Base-by-base conservation (phyloP, 2,888 invertebrate species). In the Cylindroiulus punctatus region DNA sequence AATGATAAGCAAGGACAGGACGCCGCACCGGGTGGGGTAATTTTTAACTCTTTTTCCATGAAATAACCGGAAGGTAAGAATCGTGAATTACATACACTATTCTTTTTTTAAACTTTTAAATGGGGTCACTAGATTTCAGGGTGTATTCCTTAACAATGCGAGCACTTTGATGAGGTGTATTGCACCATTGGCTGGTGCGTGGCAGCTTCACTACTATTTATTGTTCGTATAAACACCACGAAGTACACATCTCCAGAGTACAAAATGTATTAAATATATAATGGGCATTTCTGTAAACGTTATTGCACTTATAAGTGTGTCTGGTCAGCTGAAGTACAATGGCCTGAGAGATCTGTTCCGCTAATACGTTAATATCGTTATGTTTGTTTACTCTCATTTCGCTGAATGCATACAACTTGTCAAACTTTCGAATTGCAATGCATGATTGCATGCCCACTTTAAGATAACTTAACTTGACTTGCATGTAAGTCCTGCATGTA, bases 1-100 rank as follows among this genome's bases (percentile, higher is more conserved):
- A n/a, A 65, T 65, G 65, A 65, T 65, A 26, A 65, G 65, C 65
- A 65, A 65, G 65, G 65, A 65, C 65, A 65, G 26, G 65, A 65
- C 65, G 26, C 65, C 10, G 65, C 65, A 12, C 65, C 10, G 65
- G 65, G 65, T 65, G 65, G 65, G 65, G 65, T 65, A 65, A 65
- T 26, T 26, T 65, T 26, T 22, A 65, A 65, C 22, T 65, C 12
- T 65, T 65, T 65, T 65, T 65, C 57, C 8, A 26, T 65, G 65
- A 65, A 65, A 26, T 65, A 65, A 65, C 65, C 26, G 65, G 65
- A 65, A 65, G 65, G 65, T 65, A 65, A 65, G 65, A 65, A 26
- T 26, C 65, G 65, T 65, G n/a, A 65, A 65, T 65, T 65, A 65
- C 65, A 36, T 36, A 36, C 36, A 36, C 10, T 12, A 26, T 65